These are phyloP conservation scores for Pegea sp. DNA, from an alignment of 23 tunicate species.

Conservation along the genomic window DNA sequence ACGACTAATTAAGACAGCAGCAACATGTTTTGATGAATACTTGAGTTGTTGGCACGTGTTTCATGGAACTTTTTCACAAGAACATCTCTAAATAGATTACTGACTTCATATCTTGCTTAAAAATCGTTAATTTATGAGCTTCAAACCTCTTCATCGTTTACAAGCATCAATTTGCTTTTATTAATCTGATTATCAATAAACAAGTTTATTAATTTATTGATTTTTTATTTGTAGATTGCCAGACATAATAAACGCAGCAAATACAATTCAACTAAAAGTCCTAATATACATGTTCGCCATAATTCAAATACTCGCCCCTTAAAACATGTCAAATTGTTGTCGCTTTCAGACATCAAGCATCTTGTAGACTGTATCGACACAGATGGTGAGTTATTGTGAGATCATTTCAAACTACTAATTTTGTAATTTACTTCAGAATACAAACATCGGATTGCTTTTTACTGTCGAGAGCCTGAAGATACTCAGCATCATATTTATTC, in stretches of 20 bases:
- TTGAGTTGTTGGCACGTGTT: too few species aligned
- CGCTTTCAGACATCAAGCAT: conserved; percentile 67
- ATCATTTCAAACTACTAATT: background rate
- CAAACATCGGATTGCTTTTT: conserved; percentile 54
- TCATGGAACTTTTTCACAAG: too few species aligned
- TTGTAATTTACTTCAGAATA: conserved; percentile 13
- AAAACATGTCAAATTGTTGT: conserved; percentile 72
- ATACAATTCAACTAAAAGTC: conserved; percentile 38
- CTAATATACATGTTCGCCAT: conserved; percentile 41
- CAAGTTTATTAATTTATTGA: background rate
- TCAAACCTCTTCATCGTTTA: too few species aligned
- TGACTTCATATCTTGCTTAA: too few species aligned
- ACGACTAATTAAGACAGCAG: too few species aligned
- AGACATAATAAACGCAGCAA: conserved; percentile 35
- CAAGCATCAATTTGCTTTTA: too few species aligned
- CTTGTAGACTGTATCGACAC: conserved; percentile 62
- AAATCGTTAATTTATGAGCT: too few species aligned
- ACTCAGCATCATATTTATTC: conserved; percentile 66
- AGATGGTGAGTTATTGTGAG: conserved; percentile 25
- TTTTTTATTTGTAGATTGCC: conserved; percentile 27
- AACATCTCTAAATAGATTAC: too few species aligned
- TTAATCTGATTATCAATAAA: background rate
- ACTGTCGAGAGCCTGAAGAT: conserved; percentile 78
- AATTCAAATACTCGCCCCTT: conserved; percentile 10
- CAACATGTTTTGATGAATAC: too few species aligned